These are phyloP conservation scores for Nematolebias whitei DNA, from an alignment of 2,113 vertebrate species.

Conservation along the genomic window DNA sequence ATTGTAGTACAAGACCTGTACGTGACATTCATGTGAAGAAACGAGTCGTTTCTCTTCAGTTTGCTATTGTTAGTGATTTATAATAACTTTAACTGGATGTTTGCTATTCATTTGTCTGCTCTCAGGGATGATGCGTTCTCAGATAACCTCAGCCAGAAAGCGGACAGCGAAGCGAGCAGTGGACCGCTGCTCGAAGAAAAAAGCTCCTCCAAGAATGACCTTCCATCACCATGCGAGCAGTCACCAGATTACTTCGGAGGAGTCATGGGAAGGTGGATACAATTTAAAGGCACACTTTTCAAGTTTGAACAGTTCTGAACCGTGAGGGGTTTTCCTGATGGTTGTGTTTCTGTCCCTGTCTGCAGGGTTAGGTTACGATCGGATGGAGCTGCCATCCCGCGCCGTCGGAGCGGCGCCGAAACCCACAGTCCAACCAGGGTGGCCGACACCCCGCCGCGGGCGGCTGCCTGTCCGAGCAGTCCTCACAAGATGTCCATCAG, in stretches of 20 bases:
- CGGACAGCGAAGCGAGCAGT: conserved; percentile 97
- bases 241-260: conserved; percentile 93
- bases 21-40: conserved; percentile 65
- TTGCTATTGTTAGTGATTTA: neutral
- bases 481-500: conserved; percentile 91
- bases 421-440: conserved; percentile 91
- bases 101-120: conserved; percentile 32
- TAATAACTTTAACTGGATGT: neutral
- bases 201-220: conserved; percentile 93
- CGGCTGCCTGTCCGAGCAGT: conserved; percentile 95
- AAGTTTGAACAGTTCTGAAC: neutral
- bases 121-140: conserved; percentile 96
- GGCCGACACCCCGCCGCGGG: conserved; percentile 93
- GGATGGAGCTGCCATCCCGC: conserved; percentile 92
- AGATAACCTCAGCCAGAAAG: conserved; percentile 97
- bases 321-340: neutral
- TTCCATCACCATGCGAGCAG: conserved; percentile 91
- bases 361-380: conserved; percentile 91
- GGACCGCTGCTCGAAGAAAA: conserved; percentile 94
- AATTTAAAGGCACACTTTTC: neutral
- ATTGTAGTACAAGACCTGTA: conserved; percentile 99
- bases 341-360: conserved; percentile 27
- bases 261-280: conserved; percentile 89
- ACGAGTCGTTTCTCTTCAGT: neutral
- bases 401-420: conserved; percentile 88